Conservation (phyloP, 2,113 vertebrate genomes). For the Narcine bancroftii region DNA sequence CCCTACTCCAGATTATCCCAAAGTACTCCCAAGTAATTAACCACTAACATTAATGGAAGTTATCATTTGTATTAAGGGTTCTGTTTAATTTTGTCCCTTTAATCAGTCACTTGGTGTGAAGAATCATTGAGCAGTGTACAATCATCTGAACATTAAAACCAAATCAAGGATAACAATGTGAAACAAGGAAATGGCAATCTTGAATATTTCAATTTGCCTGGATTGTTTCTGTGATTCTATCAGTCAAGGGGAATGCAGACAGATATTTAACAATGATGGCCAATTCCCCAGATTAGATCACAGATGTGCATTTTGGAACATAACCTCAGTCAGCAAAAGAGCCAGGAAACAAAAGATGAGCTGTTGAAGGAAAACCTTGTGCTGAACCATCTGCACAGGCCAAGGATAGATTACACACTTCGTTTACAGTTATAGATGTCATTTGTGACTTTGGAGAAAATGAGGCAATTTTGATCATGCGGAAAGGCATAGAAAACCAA, state of each 20-base stretch:
- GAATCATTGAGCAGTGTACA: neutral
- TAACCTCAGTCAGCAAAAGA: neutral
- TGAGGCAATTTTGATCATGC: neutral
- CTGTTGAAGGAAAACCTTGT: neutral
- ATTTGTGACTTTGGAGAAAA: neutral
- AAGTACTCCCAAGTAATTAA: no score
- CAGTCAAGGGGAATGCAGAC: neutral
- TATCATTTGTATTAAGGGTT: neutral
- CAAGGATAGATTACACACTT: neutral
- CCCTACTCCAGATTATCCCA: no score
- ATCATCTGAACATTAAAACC: neutral
- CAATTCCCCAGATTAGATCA: neutral
- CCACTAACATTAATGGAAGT: neutral
- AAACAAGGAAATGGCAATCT: neutral
- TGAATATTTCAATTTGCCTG: neutral
- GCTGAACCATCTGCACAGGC: neutral
- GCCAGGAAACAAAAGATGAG: neutral
- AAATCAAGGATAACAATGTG: neutral
- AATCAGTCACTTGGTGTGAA: neutral
- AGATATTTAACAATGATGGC: no score
- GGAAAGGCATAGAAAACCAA: neutral
- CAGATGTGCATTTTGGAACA: neutral
- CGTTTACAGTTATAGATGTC: neutral
- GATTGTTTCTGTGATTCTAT: neutral
- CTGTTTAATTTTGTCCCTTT: slow-evolving; percentile 9